Base-by-base conservation (phyloP, 2,888 invertebrate species). In the Protophormia terraenovae region DNA sequence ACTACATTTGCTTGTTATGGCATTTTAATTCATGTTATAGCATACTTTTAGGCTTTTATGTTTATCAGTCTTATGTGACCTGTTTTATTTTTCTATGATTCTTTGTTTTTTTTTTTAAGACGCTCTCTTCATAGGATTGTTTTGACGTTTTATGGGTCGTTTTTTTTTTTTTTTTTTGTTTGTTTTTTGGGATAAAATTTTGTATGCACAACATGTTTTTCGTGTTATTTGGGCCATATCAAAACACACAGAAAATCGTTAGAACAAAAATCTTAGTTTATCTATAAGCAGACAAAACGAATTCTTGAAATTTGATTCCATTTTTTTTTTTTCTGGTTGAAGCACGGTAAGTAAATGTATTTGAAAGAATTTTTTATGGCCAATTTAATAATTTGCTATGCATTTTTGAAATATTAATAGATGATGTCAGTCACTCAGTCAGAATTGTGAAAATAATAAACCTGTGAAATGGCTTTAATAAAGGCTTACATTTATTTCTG, bases 151-250 rank as follows among this genome's bases (percentile, higher is more conserved):
- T 75, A 62, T 76, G 67, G 75, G 62, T 67, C 45, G 35, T 66
- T 12, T 14, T 75, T 10, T 7, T 50, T 58, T 41, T 3, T 50
- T 16, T 62, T 73, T 22, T 22, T 55, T 55, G 10, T 62, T 14
- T 32, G 3, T 10, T 2, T 60, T n/a, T 79, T 58, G 12, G 41
- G n/a, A n/a, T n/a, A 53, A 82, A 75, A 80, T 38, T 85, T 82
- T 50, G 69, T 85, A 85, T 85, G 82, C 85, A 78, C 55, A 82
- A 78, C 85, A 85, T 85, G 85, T 85, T 85, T 85, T 55, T 27
- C 24, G 2, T 82, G 82, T 58, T 82, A 85, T 82, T 85, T 69
- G 75, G 78, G 78, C 50, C 69, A 71, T 55, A 35, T 47, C 55
- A 55, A 77, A 77, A 64, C 14, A 50, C 8, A 72, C 10, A 3